Percentiles rank a stretch among this genome's conserved stretches.
Evolutionary conservation across 2,113 vertebrate species (phyloP).

Genomic region (Pedetes capensis): DNA sequence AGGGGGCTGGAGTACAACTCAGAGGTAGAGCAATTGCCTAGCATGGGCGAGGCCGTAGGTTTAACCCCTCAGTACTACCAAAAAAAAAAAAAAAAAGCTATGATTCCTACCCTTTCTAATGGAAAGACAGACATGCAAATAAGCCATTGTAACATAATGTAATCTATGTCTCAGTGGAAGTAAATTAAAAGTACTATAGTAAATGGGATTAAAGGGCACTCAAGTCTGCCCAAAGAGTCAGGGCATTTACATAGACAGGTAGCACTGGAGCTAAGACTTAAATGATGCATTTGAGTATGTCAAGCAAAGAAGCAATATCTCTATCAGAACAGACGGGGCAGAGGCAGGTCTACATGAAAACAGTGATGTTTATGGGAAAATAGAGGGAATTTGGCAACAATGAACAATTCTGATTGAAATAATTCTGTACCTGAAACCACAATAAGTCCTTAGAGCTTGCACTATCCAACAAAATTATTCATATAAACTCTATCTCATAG

Average conservation of each 20-base stretch:
- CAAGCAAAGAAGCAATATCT: neutral
- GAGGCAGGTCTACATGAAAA: neutral
- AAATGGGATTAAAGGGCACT: neutral
- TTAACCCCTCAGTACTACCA: too few relatives aligned
- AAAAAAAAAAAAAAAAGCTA: too few relatives aligned
- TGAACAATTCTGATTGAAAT: constrained; percentile 9
- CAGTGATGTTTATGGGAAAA: neutral
- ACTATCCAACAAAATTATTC: neutral
- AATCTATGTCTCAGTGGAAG: neutral
- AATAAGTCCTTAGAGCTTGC: neutral
- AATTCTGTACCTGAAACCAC: constrained; percentile 3
- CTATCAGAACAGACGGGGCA: neutral
- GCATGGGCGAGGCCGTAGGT: too few relatives aligned
- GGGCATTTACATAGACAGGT: neutral
- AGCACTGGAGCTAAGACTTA: constrained; percentile 5
- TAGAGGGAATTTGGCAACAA: neutral
- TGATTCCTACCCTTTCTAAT: neutral
- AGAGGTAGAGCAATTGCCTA: too few relatives aligned
- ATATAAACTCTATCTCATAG: neutral
- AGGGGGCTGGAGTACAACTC: too few relatives aligned
- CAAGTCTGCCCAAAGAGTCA: neutral
- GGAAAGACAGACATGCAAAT: neutral
- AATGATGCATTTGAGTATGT: neutral
- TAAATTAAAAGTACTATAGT: constrained; percentile 8
- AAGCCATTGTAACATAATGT: neutral